A percentile compares a stretch with the other conserved stretches of the same genome.
phyloP scores from a whole-genome alignment of 2,888 invertebrate species.

The Mellilla xanthometata region DNA sequence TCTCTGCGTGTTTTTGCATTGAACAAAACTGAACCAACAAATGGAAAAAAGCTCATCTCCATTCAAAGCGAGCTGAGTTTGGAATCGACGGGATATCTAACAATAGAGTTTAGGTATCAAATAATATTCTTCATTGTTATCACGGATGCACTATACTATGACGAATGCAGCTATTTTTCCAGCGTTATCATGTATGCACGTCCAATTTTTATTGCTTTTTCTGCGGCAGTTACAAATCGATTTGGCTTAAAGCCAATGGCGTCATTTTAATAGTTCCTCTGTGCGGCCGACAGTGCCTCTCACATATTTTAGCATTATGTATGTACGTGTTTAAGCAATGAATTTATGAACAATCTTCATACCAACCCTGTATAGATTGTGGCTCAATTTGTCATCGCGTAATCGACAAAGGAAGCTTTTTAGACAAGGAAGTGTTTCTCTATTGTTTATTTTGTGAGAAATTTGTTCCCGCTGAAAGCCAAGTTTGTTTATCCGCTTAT shows the following conservation, averaged over 20 bases:
- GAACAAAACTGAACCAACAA: conserved; percentile 12
- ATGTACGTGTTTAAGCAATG: conserved; percentile 31
- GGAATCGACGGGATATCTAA: conserved; percentile 23
- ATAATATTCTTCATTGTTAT: conserved; percentile 54
- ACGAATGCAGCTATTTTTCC: conserved; percentile 71
- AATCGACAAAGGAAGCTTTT: conserved; percentile 1
- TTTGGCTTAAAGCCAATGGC: conserved; percentile 76
- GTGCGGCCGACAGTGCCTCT: conserved; percentile 42
- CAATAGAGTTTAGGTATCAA: conserved; percentile 36
- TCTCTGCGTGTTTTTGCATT: not conserved
- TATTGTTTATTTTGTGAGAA: conserved; percentile 13
- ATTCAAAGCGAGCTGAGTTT: conserved; percentile 11
- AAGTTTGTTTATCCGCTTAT: conserved; percentile 12
- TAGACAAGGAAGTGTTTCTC: conserved; percentile 2
- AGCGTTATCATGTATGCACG: conserved; percentile 70
- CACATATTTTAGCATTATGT: conserved; percentile 40
- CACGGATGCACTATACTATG: conserved; percentile 58
- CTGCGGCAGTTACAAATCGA: conserved; percentile 78
- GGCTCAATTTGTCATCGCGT: conserved; percentile 1
- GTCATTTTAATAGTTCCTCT: conserved; percentile 72
- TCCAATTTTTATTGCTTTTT: conserved; percentile 78
- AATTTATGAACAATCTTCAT: conserved; percentile 20
- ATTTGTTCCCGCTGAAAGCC: conserved; percentile 11
- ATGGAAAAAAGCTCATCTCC: conserved; percentile 11
- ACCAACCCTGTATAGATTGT: conserved; percentile 4